A percentile compares a stretch with the other conserved stretches of the same genome.
Conservation (phyloP, 2,113 vertebrate species). For the Sinocyclocheilus grahami region DNA sequence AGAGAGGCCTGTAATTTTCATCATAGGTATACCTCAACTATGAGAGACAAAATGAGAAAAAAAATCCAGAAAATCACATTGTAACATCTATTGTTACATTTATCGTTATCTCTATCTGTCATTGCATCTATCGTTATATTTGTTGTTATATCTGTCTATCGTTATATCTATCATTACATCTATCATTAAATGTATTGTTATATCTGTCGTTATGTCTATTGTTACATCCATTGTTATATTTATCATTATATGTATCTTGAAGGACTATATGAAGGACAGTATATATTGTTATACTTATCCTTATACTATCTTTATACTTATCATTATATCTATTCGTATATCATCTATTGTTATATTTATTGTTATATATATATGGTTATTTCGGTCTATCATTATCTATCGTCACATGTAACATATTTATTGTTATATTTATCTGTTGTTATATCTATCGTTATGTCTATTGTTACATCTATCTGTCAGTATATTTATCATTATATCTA, state of each 20-base stretch:
- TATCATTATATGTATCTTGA: not conserved
- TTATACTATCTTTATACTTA: not conserved
- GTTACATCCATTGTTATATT: not conserved
- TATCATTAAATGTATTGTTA: not conserved
- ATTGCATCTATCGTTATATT: too few relatives aligned
- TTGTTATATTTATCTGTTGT: not conserved
- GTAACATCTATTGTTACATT: too few relatives aligned
- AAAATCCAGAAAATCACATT: too few relatives aligned
- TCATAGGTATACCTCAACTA: too few relatives aligned
- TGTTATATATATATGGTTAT: not conserved
- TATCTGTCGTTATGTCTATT: not conserved
- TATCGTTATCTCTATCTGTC: too few relatives aligned
- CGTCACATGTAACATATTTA: not conserved
- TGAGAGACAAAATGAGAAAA: too few relatives aligned
- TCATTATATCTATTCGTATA: not conserved
- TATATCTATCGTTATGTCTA: not conserved
- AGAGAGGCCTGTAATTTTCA: too few relatives aligned
- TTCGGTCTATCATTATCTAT: not conserved
- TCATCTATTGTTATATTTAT: too few relatives aligned
- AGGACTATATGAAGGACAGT: too few relatives aligned
- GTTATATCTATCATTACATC: too few relatives aligned
- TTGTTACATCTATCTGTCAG: not conserved
- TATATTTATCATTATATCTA: not conserved
- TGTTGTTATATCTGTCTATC: too few relatives aligned
- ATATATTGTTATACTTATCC: not conserved